Conservation (phyloP, 2,797 vertebrate species). For the Potorous gilbertii region DNA sequence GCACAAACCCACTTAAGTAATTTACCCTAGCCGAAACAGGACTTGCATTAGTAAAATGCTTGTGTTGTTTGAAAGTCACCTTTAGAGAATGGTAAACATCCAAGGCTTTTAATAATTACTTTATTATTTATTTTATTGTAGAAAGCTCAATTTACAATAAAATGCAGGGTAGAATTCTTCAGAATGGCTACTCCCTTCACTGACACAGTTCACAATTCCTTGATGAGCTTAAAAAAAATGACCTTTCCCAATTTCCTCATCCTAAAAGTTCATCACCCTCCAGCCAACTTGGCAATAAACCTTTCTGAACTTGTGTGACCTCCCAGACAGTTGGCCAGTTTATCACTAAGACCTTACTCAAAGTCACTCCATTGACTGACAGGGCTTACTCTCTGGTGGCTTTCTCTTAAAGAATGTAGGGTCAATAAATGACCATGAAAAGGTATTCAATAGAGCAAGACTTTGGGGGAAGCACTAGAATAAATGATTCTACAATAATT, state of each 20-base stretch:
- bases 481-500: not conserved
- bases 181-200: not conserved
- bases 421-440: not conserved
- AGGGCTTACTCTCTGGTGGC: not conserved
- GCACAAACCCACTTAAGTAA: not conserved
- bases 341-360: not conserved
- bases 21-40: not conserved
- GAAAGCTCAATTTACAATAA: not conserved
- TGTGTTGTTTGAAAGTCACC: constrained; percentile 15
- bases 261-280: not conserved
- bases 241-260: not conserved
- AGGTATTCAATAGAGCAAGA: not conserved
- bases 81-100: not conserved
- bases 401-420: not conserved
- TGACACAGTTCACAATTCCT: not conserved
- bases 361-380: not conserved
- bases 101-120: not conserved
- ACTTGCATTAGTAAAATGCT: not conserved
- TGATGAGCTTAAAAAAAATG: not conserved
- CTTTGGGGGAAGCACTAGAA: not conserved
- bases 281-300: not conserved
- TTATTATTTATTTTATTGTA: not conserved
- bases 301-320: not conserved
- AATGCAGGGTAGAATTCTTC: not conserved
- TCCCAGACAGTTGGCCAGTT: not conserved